These are phyloP conservation scores for Hedychridium roseum DNA, from an alignment of 2,888 invertebrate genomes.

Conservation along the genomic window DNA sequence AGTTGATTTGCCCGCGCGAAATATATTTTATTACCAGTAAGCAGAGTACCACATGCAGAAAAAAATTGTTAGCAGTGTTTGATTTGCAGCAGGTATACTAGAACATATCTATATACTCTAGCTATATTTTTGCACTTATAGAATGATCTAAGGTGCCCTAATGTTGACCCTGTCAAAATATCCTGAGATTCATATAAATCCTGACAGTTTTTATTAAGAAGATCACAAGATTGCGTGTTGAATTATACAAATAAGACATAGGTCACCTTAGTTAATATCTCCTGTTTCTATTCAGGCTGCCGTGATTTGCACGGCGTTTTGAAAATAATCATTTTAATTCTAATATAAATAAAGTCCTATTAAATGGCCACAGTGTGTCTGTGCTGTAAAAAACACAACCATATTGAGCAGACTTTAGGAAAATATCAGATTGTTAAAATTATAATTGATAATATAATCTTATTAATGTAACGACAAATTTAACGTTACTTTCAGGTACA, in stretches of 20 bases:
- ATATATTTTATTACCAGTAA: background rate
- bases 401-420: slow-evolving; percentile 54
- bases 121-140: slow-evolving; percentile 33
- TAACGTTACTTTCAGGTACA: slow-evolving; percentile 63
- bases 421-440: slow-evolving; percentile 40
- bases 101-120: slow-evolving; percentile 31
- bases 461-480: slow-evolving; percentile 49
- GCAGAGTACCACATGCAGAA: background rate
- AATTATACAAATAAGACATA: slow-evolving; percentile 12
- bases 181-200: background rate
- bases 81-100: slow-evolving; percentile 40
- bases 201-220: background rate
- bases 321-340: slow-evolving; percentile 29
- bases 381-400: slow-evolving; percentile 27
- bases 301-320: slow-evolving; percentile 45
- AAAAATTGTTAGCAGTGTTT: slow-evolving; percentile 44
- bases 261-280: slow-evolving; percentile 27
- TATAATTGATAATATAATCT: slow-evolving; percentile 44
- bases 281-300: slow-evolving; percentile 32
- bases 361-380: slow-evolving; percentile 18
- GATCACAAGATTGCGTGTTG: background rate
- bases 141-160: slow-evolving; percentile 32
- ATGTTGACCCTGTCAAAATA: slow-evolving; percentile 10
- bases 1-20: no score
- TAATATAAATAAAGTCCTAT: slow-evolving; percentile 41